Conservation (phyloP, 2,113 vertebrate genomes). For the Eonycteris spelaea region DNA sequence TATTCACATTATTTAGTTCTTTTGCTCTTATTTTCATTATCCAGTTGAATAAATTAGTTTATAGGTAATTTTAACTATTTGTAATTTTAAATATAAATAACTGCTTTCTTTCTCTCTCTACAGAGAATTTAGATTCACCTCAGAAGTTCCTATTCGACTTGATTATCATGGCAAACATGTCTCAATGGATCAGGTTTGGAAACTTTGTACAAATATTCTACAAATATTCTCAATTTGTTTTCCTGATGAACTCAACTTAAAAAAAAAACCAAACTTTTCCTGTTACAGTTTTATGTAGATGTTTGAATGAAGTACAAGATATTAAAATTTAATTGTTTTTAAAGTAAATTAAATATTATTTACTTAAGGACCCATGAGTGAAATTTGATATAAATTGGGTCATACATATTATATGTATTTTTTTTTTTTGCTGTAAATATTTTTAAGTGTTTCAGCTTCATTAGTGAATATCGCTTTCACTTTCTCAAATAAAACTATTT, state of each 20-base stretch:
- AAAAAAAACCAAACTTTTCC: not conserved
- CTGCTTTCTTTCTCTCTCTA: not conserved
- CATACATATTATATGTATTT: not conserved
- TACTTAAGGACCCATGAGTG: not conserved
- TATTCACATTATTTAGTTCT: not conserved
- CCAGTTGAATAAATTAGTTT: not conserved
- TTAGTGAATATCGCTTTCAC: not conserved
- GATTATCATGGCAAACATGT: conserved; percentile 99
- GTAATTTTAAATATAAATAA: conserved; percentile 2
- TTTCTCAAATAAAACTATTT: not conserved
- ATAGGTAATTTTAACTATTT: not conserved
- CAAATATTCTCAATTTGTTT: not conserved
- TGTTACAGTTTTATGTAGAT: not conserved
- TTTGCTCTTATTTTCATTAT: conserved; percentile 20
- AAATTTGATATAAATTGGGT: not conserved
- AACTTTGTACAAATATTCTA: not conserved
- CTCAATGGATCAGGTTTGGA: conserved; percentile 91
- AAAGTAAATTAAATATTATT: conserved; percentile 17
- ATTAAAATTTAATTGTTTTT: conserved; percentile 39
- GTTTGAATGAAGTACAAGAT: not conserved
- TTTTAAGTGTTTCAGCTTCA: conserved; percentile 16
- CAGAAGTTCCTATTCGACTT: conserved; percentile 96
- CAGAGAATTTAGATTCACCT: conserved; percentile 98
- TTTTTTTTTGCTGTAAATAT: not conserved
- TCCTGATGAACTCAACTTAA: not conserved